Conservation (phyloP, 37 sponge, comb jelly and placozoan species). For the Hexactinellida sp. region DNA sequence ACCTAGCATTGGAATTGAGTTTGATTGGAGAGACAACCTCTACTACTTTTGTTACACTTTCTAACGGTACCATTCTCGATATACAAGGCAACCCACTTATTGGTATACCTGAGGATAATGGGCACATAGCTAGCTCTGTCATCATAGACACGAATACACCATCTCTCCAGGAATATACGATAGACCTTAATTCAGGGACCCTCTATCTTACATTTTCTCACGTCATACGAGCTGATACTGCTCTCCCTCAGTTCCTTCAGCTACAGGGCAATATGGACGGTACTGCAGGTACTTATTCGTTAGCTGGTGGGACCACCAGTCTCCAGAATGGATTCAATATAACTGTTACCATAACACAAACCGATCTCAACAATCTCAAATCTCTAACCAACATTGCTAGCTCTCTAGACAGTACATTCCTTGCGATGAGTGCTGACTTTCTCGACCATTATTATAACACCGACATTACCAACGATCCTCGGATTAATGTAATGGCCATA, state of each 20-base stretch:
- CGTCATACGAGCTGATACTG: conserved; percentile 7
- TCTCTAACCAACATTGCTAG: conserved; percentile 36
- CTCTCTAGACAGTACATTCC: conserved; percentile 30
- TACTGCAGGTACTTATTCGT: conserved; percentile 7
- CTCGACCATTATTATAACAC: background rate
- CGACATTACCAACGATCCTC: background rate
- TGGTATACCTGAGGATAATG: background rate
- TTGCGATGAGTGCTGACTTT: background rate
- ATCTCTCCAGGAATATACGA: background rate
- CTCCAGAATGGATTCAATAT: conserved; percentile 19
- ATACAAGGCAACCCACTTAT: conserved; percentile 22
- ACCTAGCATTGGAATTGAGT: background rate
- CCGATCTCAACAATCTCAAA: conserved; percentile 68
- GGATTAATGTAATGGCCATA: conserved; percentile 29
- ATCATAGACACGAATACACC: conserved; percentile 10
- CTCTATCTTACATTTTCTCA: background rate
- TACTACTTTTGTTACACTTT: background rate
- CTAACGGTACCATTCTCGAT: conserved; percentile 18
- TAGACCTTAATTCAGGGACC: conserved; percentile 16
- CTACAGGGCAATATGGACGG: background rate
- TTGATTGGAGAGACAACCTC: background rate
- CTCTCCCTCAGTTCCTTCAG: background rate
- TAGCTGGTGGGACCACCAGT: conserved; percentile 40
- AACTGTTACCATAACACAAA: conserved; percentile 22
- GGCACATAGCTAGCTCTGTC: background rate